These are phyloP conservation scores for Pristionchus exspectatus DNA, from an alignment of 2,888 invertebrate species.

Conservation along the genomic window DNA sequence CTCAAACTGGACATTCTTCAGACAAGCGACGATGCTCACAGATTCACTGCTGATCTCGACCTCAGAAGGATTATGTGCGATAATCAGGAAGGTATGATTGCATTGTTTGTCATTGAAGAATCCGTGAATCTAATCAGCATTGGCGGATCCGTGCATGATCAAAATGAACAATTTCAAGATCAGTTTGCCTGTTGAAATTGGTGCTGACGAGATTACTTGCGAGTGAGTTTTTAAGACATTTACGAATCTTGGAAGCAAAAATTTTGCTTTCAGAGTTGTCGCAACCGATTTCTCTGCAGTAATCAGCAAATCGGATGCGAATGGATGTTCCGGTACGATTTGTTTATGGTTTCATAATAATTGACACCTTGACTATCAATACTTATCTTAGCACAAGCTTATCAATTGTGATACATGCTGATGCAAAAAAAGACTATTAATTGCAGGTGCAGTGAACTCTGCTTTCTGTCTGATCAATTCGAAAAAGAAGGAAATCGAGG, in stretches of 20 bases:
- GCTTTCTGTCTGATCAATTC: not conserved
- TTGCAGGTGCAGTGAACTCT: not conserved
- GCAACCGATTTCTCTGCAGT: not conserved
- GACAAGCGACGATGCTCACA: constrained; percentile 5
- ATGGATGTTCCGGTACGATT: not conserved
- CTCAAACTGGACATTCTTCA: not conserved
- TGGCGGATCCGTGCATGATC: constrained; percentile 14
- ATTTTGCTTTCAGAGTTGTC: not conserved
- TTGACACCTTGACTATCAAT: too few species aligned
- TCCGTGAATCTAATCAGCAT: not conserved
- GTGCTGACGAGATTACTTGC: not conserved
- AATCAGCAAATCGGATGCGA: not conserved
- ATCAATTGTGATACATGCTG: too few species aligned
- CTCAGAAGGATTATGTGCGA: constrained; percentile 32
- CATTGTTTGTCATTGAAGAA: not conserved
- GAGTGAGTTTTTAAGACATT: not conserved
- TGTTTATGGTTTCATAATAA: not conserved
- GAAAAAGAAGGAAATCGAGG: constrained; percentile 15
- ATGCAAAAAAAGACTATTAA: too few species aligned
- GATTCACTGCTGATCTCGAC: constrained; percentile 11
- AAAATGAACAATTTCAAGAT: not conserved
- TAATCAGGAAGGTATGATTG: not conserved
- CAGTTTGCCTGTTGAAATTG: not conserved
- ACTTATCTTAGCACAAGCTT: too few species aligned
- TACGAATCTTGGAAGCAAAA: not conserved